These are phyloP conservation scores for Campylomormyrus numenius DNA, from an alignment of 2,113 vertebrate genomes.

Conservation along the genomic window DNA sequence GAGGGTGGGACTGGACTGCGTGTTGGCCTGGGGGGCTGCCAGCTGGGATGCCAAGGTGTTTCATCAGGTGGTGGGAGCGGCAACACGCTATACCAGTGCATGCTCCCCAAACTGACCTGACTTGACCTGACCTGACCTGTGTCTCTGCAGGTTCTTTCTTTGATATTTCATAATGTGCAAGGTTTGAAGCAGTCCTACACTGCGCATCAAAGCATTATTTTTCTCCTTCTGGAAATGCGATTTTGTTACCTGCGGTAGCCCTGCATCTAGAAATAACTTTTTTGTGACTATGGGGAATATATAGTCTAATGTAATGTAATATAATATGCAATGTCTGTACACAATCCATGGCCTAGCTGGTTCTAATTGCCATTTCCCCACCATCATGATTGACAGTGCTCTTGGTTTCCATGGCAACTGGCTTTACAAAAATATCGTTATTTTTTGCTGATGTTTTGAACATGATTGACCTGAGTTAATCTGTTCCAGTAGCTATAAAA, in stretches of 20 bases:
- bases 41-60: background rate
- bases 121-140: background rate
- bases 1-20: background rate
- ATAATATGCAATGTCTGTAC: background rate
- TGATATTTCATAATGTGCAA: background rate
- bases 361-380: background rate
- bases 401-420: slow-evolving; percentile 21
- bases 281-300: background rate
- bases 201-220: background rate
- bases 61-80: background rate
- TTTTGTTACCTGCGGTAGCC: background rate
- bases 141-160: background rate
- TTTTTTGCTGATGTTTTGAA: background rate
- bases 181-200: background rate
- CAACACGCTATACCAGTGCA: background rate
- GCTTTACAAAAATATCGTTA: background rate
- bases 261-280: background rate
- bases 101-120: background rate
- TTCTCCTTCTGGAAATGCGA: background rate
- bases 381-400: background rate
- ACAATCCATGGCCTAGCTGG: background rate
- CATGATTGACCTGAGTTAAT: background rate
- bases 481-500: background rate
- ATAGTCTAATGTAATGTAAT: background rate
- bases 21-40: background rate